Percentiles rank a stretch among this genome's conserved stretches.
These are phyloP conservation scores for Oriolus oriolus DNA, from an alignment of 2,113 vertebrate genomes.

Conservation along the genomic window DNA sequence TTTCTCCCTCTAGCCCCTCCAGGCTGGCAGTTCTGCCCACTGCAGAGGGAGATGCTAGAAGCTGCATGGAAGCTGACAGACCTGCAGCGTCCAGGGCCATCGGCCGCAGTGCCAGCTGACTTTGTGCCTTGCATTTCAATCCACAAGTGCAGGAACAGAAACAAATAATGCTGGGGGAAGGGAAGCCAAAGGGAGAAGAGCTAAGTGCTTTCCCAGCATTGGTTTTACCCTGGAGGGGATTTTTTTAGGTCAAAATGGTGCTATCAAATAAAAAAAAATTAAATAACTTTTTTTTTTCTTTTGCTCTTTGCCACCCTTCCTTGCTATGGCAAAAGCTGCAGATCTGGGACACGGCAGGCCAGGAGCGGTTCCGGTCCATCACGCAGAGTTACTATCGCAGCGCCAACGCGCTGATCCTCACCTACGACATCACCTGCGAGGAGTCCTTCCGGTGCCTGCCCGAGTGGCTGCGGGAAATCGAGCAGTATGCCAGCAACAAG, in stretches of 20 bases:
- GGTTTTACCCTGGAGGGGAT: neutral
- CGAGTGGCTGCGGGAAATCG: constrained; percentile 96
- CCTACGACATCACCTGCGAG: constrained; percentile 98
- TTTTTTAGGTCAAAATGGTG: neutral
- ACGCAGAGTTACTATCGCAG: constrained; percentile 99
- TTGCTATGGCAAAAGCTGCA: constrained; percentile 78
- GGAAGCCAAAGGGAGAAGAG: neutral
- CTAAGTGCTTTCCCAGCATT: neutral
- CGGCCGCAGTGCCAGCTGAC: neutral
- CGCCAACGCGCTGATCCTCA: constrained; percentile 95
- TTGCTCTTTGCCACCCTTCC: neutral
- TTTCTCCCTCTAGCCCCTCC: neutral
- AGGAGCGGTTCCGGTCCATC: constrained; percentile 97
- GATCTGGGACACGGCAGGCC: constrained; percentile 99
- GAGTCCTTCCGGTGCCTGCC: constrained; percentile 98
- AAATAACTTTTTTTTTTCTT: neutral
- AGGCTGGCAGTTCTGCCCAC: neutral
- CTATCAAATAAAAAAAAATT: neutral
- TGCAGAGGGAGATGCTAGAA: neutral
- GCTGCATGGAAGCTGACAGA: neutral
- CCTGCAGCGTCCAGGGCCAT: neutral
- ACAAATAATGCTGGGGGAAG: neutral
- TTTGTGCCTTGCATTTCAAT: constrained; percentile 39
- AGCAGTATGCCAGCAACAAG: constrained; percentile 97
- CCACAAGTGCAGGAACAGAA: neutral